Evolutionary conservation across 2,113 vertebrate species (phyloP).

Genomic region (Rhagologus leucostigma): DNA sequence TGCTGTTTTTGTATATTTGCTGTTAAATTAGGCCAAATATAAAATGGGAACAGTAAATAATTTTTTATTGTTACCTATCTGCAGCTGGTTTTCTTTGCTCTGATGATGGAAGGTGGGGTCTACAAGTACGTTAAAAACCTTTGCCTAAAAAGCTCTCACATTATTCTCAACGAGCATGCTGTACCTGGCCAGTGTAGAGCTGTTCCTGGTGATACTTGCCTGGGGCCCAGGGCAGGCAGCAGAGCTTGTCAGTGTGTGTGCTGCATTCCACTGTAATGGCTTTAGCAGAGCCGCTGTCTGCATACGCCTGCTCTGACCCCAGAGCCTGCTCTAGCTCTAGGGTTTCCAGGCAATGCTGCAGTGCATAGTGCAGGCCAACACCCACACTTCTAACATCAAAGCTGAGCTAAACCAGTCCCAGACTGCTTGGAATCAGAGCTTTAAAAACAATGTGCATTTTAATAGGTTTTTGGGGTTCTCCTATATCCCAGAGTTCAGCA

Average conservation of each 20-base stretch:
- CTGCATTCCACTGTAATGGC: not conserved
- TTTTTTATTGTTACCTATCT: not conserved
- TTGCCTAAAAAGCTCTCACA: not conserved
- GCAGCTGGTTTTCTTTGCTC: not conserved
- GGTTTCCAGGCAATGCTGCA: not conserved
- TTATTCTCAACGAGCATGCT: not conserved
- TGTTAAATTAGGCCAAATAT: not conserved
- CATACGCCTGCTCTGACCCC: not conserved
- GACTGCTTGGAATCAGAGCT: not conserved
- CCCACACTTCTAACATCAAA: not conserved
- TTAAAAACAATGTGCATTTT: not conserved
- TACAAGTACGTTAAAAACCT: not conserved
- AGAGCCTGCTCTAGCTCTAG: not conserved
- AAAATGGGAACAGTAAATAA: not conserved
- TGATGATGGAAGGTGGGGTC: not conserved
- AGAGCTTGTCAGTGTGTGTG: rapidly evolving
- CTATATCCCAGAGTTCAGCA: not conserved
- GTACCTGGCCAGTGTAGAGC: not conserved
- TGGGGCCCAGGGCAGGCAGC: not conserved
- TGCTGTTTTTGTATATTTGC: not conserved
- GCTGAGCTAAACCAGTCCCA: not conserved
- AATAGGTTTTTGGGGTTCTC: not conserved
- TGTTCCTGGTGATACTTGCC: not conserved
- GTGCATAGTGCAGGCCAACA: not conserved
- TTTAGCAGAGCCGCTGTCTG: not conserved